Conservation (phyloP, 2,888 invertebrate species). For the Rhingia campestris region DNA sequence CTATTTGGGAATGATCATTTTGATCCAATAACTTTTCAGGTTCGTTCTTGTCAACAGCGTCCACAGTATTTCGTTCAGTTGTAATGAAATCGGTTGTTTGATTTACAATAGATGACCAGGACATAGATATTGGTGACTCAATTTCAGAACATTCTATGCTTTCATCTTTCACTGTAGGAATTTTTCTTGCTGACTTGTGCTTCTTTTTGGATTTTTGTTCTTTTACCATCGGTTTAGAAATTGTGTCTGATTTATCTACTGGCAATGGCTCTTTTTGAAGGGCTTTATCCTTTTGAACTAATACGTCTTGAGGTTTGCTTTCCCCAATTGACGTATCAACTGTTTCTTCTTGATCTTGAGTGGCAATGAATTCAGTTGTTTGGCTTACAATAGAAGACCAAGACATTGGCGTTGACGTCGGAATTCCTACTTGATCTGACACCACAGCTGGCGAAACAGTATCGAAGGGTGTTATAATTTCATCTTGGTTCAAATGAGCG, state of each 20-base stretch:
- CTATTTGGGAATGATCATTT: not conserved
- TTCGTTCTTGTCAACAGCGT: not conserved
- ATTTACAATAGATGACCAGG: constrained; percentile 54
- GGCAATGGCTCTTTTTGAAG: not conserved
- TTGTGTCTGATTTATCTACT: not conserved
- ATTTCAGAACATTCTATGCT: too few species aligned
- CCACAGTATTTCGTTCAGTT: not conserved
- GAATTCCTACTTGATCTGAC: not conserved
- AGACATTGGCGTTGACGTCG: not conserved
- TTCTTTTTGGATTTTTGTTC: too few species aligned
- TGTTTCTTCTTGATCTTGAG: not conserved
- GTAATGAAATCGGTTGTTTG: constrained; percentile 15
- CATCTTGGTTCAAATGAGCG: too few species aligned
- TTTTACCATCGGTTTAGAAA: not conserved
- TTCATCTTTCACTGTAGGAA: too few species aligned
- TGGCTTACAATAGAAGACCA: constrained; percentile 55
- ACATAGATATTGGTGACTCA: too few species aligned
- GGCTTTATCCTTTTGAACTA: too few species aligned
- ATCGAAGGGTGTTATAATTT: not conserved
- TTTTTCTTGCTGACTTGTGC: too few species aligned
- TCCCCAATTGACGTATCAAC: not conserved
- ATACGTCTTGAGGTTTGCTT: not conserved
- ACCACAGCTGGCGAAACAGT: not conserved
- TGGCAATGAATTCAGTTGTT: not conserved
- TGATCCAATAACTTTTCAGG: not conserved